Conservation (phyloP, 1,140 invertebrate genomes). For the Temnothorax nylanderi region DNA sequence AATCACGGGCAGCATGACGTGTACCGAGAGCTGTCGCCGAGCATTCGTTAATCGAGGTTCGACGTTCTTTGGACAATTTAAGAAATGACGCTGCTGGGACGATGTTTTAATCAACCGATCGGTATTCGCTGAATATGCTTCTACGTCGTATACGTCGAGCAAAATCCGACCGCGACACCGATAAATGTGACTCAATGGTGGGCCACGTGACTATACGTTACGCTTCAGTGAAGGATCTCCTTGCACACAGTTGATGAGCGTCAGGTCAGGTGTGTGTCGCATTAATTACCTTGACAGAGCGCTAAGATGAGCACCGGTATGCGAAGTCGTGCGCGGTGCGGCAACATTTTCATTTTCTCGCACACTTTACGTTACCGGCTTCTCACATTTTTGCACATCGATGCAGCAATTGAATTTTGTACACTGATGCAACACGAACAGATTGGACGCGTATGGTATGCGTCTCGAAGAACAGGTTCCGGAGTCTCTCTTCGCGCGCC, state of each 20-base stretch:
- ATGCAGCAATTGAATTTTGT: background rate
- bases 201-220: constrained; percentile 57
- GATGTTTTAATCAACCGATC: background rate
- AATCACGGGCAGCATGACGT: background rate
- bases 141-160: background rate
- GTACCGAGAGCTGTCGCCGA: too few relatives aligned
- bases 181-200: constrained; percentile 65
- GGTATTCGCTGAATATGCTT: constrained; percentile 14
- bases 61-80: background rate
- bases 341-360: constrained; percentile 44
- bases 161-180: constrained; percentile 29
- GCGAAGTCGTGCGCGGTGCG: background rate
- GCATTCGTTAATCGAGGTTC: background rate
- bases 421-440: background rate
- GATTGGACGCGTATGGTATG: background rate
- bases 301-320: background rate
- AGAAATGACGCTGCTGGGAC: background rate
- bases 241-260: background rate
- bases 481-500: background rate
- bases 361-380: background rate
- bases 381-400: constrained; percentile 33
- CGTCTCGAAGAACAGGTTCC: background rate
- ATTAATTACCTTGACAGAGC: constrained; percentile 59
- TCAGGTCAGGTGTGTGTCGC: background rate
- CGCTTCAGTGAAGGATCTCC: background rate